Evolutionary conservation across 2,888 invertebrate species (phyloP), one percentile per base, ranked within the genome.

Genomic region (Stratiomys singularior): DNA sequence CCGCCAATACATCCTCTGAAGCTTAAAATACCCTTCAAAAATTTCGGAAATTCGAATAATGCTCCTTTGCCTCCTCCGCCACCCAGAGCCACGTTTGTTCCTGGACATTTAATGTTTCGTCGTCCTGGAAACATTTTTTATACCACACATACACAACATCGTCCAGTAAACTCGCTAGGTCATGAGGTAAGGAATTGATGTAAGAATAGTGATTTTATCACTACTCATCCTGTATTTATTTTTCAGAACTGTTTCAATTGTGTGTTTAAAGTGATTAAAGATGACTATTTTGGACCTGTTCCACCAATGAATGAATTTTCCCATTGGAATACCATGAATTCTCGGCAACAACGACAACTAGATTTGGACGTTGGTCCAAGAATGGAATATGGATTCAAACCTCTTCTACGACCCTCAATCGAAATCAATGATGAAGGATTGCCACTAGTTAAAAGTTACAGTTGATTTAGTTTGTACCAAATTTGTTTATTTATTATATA

Each of bases 331-430:
- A 44, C 18, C 7, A 7, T 60, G 37, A 23, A 58, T 15, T 4
- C 7, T 77, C 69, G 64, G 0, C 47, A 76, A 28, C 86, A 89
- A 76, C 88, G 90, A 63, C 84, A 82, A 76, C 85, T 86, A 7
- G 88, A 89, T 25, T 89, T 91, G 25, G 92, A 92, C 21, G 89
- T 91, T 77, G 91, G 90, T 80, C 88, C 94, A 0, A 91, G 92
- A 82, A 90, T 95, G 83, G 95, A 95, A 81, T 95, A 95, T 82
- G 93, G 94, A 0, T 95, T 95, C 81, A 93, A 93, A 82, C 95
- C 95, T 0, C 95, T 95, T 0, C 85, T 95, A 82, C 90, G 93
- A 79, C 95, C 95, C 0, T 95, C 95, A 0, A 89, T 93, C 3
- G 93, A 94, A 84, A 92, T 95, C 11, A 94, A 94, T 83, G 91